These are phyloP conservation scores for Lampropteryx suffumata DNA, from an alignment of 2,888 invertebrate genomes.

Conservation along the genomic window DNA sequence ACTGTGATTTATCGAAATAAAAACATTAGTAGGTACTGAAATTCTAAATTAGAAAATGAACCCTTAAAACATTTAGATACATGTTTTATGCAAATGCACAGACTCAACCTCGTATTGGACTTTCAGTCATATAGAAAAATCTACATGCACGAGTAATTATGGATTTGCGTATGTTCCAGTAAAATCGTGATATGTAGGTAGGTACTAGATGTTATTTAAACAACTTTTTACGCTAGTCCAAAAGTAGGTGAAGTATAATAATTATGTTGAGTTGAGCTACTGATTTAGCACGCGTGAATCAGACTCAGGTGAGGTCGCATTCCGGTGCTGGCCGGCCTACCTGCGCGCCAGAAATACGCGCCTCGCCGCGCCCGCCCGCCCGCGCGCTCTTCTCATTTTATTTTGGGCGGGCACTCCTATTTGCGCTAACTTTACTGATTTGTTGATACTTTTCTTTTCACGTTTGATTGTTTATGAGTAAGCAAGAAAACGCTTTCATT, in stretches of 20 bases:
- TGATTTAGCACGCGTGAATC: constrained; percentile 78
- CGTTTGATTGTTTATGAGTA: constrained; percentile 27
- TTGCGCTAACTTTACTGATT: constrained; percentile 44
- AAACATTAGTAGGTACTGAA: not conserved
- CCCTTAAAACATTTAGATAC: constrained; percentile 1
- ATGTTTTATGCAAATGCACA: too few species aligned
- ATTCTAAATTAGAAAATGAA: not conserved
- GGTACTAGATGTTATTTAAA: not conserved
- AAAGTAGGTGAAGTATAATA: constrained; percentile 59
- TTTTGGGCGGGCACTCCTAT: constrained; percentile 38
- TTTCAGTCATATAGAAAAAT: too few species aligned
- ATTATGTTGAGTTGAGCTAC: constrained; percentile 64
- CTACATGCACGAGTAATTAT: not conserved
- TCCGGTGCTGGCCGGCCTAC: constrained; percentile 70
- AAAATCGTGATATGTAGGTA: not conserved
- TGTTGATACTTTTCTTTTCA: constrained; percentile 47
- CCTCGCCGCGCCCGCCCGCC: constrained; percentile 48
- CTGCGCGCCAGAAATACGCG: constrained; percentile 78
- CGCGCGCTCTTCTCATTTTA: constrained; percentile 42
- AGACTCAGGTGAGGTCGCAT: constrained; percentile 81
- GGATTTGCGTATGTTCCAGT: not conserved
- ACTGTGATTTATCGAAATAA: constrained; percentile 34
- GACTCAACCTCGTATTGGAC: too few species aligned
- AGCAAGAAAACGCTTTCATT: not conserved
- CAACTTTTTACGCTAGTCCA: constrained; percentile 41